Evolutionary conservation across 2,113 vertebrate genomes (phyloP), one percentile per base, ranked within the genome.

Genomic region (Brachionichthys hirsutus): DNA sequence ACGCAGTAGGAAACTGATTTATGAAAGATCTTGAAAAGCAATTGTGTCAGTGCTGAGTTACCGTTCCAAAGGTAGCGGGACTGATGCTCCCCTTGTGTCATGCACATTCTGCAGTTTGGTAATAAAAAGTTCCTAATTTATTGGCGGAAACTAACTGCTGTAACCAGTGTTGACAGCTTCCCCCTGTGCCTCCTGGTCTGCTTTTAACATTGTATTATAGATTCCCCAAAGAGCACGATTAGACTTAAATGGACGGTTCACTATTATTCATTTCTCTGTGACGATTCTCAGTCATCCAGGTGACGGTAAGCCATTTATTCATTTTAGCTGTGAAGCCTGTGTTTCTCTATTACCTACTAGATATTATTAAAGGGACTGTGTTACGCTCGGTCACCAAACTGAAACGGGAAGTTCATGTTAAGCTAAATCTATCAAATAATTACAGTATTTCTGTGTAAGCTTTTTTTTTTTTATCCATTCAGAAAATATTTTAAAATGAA

Each of bases 181-280:
- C 36, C 30, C 8, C 24, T 30, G 24, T 11, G 45, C 43, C 11
- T 4, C 34, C 35, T 16, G 11, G 18, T 30, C 8, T 50, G 38
- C 15, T 55, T 49, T 16, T 44, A 17, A 61, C 30, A 38, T 46
- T 46, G 6, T 58, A 4, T 57, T 38, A 36, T 18, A 16, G 14
- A 50, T 54, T 12, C 57, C 22, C 68, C 71, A 75, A 70, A 73
- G 24, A 68, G 52, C n/a, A 73, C 1, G 41, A 56, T 62, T 42
- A 61, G 2, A 68, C 62, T 42, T 40, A 61, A 47, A 47, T 47
- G 15, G 50, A 3, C 24, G 5, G 3, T 30, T 30, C 24, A 30
- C 8, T 30, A 30, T 30, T 30, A 30, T 30, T 30, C 24, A 30
- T 30, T 30, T 30, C 1, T 30, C 24, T 30, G 24, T 30, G 24